phyloP scores from a whole-genome alignment of 2,797 vertebrate genomes.

The Alosa sapidissima region DNA sequence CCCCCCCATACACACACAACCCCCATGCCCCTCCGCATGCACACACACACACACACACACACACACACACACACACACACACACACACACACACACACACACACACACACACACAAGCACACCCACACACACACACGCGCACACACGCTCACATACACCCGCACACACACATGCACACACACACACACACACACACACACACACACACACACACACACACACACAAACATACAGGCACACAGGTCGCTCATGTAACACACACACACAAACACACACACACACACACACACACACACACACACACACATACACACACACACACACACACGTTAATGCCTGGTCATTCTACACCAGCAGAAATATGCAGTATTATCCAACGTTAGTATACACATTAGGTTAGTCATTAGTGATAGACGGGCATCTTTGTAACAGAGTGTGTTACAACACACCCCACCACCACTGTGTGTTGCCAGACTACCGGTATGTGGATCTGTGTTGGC shows the following conservation, averaged over 20 bases:
- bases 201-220: background rate
- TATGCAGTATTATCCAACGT: too few species aligned
- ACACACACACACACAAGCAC: background rate
- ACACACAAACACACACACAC: background rate
- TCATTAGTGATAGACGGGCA: too few species aligned
- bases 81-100: background rate
- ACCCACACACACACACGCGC: background rate
- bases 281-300: background rate
- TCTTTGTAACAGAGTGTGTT: too few species aligned
- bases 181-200: constrained; percentile 6
- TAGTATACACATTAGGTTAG: too few species aligned
- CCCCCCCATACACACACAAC: background rate
- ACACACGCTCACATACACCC: background rate
- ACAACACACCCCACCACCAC: background rate
- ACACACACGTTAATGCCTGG: background rate
- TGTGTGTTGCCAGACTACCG: background rate
- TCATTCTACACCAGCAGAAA: too few species aligned
- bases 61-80: background rate
- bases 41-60: constrained; percentile 2
- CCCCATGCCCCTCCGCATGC: background rate
- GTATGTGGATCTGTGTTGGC: constrained; percentile 17
- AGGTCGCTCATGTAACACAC: background rate
- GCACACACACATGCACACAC: background rate
- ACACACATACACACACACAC: background rate
- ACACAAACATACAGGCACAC: background rate